A percentile compares a stretch with the other conserved stretches of the same genome.
Conservation (phyloP, 2,888 invertebrate genomes). For the Andrena fulva region DNA sequence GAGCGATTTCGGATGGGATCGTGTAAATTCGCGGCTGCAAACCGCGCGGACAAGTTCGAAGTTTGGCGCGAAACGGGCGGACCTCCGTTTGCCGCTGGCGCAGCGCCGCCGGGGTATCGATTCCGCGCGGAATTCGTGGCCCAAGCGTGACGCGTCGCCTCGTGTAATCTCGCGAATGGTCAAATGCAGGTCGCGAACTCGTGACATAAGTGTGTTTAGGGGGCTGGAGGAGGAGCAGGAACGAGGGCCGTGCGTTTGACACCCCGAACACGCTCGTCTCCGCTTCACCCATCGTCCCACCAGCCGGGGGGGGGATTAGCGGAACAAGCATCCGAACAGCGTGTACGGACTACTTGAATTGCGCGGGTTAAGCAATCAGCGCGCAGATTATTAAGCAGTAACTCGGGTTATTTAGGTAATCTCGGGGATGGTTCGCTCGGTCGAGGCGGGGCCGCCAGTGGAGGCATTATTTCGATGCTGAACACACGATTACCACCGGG, state of each 20-base stretch:
- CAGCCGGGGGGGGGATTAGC: constrained; percentile 38
- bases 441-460: background rate
- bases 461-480: constrained; percentile 45
- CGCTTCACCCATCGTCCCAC: constrained; percentile 50
- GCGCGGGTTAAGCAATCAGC: constrained; percentile 63
- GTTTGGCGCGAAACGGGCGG: background rate
- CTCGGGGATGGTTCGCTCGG: constrained; percentile 30
- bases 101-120: constrained; percentile 32
- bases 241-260: constrained; percentile 71
- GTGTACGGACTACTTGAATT: constrained; percentile 51
- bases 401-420: constrained; percentile 59
- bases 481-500: constrained; percentile 13
- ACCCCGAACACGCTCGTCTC: constrained; percentile 66
- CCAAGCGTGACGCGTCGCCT: constrained; percentile 38
- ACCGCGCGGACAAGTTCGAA: background rate
- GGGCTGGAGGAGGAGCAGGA: constrained; percentile 34
- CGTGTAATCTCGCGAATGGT: constrained; percentile 61
- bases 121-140: background rate
- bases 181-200: constrained; percentile 60
- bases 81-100: background rate
- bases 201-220: constrained; percentile 57
- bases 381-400: constrained; percentile 63
- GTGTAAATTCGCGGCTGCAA: background rate
- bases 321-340: constrained; percentile 61
- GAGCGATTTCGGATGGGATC: background rate